Conservation (phyloP, 2,797 vertebrate genomes). For the Rhinichthys osculus region DNA sequence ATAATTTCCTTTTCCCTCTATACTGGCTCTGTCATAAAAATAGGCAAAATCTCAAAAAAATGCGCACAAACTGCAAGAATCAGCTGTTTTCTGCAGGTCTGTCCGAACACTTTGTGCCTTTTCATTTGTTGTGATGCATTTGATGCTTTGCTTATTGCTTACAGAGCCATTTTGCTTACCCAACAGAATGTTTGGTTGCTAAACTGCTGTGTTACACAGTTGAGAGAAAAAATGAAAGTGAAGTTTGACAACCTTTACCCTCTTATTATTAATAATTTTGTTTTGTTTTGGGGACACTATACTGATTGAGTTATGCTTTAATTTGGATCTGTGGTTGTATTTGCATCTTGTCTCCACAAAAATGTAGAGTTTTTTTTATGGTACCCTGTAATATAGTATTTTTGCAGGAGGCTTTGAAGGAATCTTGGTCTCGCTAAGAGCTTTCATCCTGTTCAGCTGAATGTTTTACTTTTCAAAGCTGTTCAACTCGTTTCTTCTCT, state of each 20-base stretch:
- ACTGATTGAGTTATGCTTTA: background rate
- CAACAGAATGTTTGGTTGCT: background rate
- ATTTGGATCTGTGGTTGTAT: background rate
- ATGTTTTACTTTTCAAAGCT: constrained; percentile 17
- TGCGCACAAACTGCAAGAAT: background rate
- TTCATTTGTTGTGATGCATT: constrained; percentile 7
- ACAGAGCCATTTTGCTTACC: background rate
- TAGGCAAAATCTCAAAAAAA: background rate
- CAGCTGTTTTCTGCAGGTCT: constrained; percentile 15
- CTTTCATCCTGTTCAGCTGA: background rate
- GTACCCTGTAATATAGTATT: background rate
- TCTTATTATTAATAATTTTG: background rate
- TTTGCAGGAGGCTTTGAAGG: background rate
- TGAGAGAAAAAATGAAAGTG: background rate
- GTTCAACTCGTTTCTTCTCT: constrained; percentile 30
- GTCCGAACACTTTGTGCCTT: background rate
- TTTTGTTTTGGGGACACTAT: background rate
- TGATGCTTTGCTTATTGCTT: background rate
- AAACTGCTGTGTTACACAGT: background rate
- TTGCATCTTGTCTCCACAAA: background rate
- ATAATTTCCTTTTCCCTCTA: background rate
- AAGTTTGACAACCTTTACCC: background rate
- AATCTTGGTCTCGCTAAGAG: background rate
- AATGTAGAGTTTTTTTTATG: background rate
- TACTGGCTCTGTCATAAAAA: background rate